Evolutionary conservation across 1,140 invertebrate species (phyloP).

Genomic region (Brachionus plicatilis): DNA sequence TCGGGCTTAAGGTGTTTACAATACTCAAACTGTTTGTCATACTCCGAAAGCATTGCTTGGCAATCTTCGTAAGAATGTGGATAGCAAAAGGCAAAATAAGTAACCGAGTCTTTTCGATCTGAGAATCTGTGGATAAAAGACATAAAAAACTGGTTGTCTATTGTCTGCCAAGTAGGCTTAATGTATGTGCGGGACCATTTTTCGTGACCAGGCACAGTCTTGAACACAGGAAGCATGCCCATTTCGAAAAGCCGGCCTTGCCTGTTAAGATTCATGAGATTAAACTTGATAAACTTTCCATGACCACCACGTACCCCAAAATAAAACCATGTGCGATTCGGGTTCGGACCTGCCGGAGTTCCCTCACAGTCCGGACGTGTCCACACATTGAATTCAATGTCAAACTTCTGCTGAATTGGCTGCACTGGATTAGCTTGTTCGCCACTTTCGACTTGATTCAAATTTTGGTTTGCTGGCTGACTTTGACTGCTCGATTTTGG

Average conservation of each 20-base stretch:
- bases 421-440: conserved; percentile 43
- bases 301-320: conserved; percentile 71
- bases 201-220: conserved; percentile 58
- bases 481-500: conserved; percentile 41
- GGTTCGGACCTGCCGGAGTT: conserved; percentile 75
- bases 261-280: conserved; percentile 78
- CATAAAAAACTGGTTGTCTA: conserved; percentile 65
- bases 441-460: conserved; percentile 38
- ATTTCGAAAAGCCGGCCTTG: conserved; percentile 84
- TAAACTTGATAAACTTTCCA: conserved; percentile 66
- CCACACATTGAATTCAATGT: conserved; percentile 83
- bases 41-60: conserved; percentile 64
- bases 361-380: conserved; percentile 79
- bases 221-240: conserved; percentile 77
- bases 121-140: conserved; percentile 71
- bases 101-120: conserved; percentile 67
- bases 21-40: conserved; percentile 61
- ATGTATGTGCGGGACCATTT: conserved; percentile 70
- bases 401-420: conserved; percentile 55
- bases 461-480: neutral
- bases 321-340: conserved; percentile 83
- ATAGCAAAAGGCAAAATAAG: conserved; percentile 85
- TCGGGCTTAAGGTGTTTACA: conserved; percentile 47
- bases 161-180: conserved; percentile 43
- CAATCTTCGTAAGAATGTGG: conserved; percentile 78